Conservation (phyloP, 2,888 invertebrate genomes). For the Charanyca ferruginea region DNA sequence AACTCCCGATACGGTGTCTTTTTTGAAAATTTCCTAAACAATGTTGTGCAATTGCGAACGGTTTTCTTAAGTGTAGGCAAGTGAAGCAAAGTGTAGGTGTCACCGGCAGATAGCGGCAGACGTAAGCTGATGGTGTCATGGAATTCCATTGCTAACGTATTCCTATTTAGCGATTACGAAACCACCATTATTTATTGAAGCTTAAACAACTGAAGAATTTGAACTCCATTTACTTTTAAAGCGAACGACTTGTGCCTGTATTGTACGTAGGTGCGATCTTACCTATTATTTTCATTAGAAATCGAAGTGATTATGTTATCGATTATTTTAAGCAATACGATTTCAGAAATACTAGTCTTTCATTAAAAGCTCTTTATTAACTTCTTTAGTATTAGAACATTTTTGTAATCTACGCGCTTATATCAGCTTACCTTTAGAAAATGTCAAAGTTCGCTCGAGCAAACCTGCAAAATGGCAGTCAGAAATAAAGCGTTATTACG, state of each 20-base stretch:
- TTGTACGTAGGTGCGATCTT: conserved; percentile 3
- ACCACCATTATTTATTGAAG: conserved; percentile 57
- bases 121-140: conserved; percentile 73
- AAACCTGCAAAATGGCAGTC: conserved; percentile 48
- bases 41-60: conserved; percentile 81
- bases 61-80: conserved; percentile 67
- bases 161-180: conserved; percentile 65
- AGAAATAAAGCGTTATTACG: conserved; percentile 48
- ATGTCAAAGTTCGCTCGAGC: conserved; percentile 47
- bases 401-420: conserved; percentile 13
- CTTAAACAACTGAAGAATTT: conserved; percentile 41
- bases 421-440: conserved; percentile 20
- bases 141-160: conserved; percentile 68
- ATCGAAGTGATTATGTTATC: conserved; percentile 25
- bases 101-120: conserved; percentile 74
- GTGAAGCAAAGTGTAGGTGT: conserved; percentile 75
- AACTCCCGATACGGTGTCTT: conserved; percentile 75
- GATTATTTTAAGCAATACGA: conserved; percentile 13
- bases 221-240: conserved; percentile 39
- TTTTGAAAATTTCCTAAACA: conserved; percentile 77
- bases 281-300: neutral
- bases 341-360: conserved; percentile 3
- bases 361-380: conserved; percentile 20
- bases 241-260: conserved; percentile 18
- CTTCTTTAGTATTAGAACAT: neutral